A percentile compares a stretch with the other conserved stretches of the same genome.
phyloP scores from a whole-genome alignment of 2,113 vertebrate genomes.

The Corydoras maculifer region DNA sequence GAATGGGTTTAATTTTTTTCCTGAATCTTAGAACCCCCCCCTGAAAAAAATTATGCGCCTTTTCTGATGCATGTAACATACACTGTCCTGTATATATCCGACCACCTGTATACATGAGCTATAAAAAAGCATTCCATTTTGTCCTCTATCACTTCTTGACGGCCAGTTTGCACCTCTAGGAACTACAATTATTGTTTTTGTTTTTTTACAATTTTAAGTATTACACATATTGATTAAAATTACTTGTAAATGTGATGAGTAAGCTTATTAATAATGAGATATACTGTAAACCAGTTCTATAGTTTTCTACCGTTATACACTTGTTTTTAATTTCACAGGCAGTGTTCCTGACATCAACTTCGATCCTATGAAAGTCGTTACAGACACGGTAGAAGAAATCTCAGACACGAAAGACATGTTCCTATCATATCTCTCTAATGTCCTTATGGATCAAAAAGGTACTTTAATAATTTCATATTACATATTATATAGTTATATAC shows the following conservation, averaged over 20 bases:
- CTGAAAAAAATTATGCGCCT: too few species aligned
- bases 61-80: too few species aligned
- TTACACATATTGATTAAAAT: too few species aligned
- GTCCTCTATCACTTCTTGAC: too few species aligned
- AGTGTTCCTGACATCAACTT: slow-evolving; percentile 56
- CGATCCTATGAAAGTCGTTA: slow-evolving; percentile 62
- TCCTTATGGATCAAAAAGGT: slow-evolving; percentile 64
- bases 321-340: slow-evolving; percentile 40
- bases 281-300: too few species aligned
- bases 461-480: not conserved
- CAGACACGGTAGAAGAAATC: slow-evolving; percentile 59
- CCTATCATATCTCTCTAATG: slow-evolving; percentile 59
- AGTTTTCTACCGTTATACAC: not conserved
- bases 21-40: too few species aligned
- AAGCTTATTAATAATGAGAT: not conserved
- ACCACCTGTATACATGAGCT: too few species aligned
- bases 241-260: not conserved
- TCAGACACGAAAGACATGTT: slow-evolving; percentile 59
- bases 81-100: too few species aligned
- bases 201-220: too few species aligned
- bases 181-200: too few species aligned
- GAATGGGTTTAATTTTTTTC: not conserved
- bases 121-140: too few species aligned
- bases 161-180: too few species aligned
- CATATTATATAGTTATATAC: not conserved